Evolutionary conservation across 2,113 vertebrate species (phyloP), one percentile per base, ranked within the genome.

Genomic region (Zapus hudsonius): DNA sequence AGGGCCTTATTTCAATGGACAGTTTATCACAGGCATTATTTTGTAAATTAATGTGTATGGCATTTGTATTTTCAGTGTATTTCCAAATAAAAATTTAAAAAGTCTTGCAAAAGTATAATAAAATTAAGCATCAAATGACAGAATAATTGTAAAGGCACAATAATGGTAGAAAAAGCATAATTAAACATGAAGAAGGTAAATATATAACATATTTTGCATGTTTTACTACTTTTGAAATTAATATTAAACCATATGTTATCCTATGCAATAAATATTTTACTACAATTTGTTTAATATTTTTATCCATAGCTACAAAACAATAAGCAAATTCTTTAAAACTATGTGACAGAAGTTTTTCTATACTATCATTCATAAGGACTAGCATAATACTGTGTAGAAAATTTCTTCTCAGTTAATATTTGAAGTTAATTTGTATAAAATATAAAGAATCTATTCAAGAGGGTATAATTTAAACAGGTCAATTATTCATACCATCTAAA

Each of bases 371-470:
- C 3, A 40, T 88, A 96, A 81, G 13, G 92, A 75, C 33, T 74
- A 93, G 55, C 5, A 81, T 55, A n/a, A 80, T 80, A 61, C 23
- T 87, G 2, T 83, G 4, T 47, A 90, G 61, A 95, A 89, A 94
- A 89, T 0, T 84, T 59, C 94, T 91, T 75, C 42, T 89, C 88
- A 90, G n/a, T 88, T 72, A 33, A 57, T 93, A 89, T 70, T 89
- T 92, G 22, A 5, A 47, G 67, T 93, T 78, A 2, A 63, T 89
- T 85, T 78, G 13, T 82, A 23, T 93, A 36, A 92, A 93, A 86
- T 83, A 78, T 64, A 86, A 88, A 91, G 52, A 74, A 79, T 78
- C 8, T 80, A 33, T 17, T 63, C 44, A 90, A 91, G 42, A 89
- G 29, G 10, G 29, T 40, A 42, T 5, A 79, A 20, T 86, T 87